A percentile compares a stretch with the other conserved stretches of the same genome.
phyloP scores from a whole-genome alignment of 2,113 vertebrate species.

The Mesoclemmys tuberculata region DNA sequence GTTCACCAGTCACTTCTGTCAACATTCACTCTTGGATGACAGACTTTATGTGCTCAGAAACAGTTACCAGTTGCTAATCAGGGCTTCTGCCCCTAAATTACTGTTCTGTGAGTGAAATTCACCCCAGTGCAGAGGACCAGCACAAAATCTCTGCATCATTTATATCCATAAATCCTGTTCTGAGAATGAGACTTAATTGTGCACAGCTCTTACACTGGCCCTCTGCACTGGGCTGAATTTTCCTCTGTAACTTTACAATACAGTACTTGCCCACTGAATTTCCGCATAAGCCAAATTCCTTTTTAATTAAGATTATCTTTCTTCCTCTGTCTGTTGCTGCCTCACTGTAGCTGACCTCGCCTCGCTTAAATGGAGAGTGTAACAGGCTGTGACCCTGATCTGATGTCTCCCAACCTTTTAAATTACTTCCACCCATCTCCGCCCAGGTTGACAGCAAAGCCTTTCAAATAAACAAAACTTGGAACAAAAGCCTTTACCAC shows the following conservation, averaged over 20 bases:
- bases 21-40: not conserved
- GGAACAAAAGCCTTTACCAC: not conserved
- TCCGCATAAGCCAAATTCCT: not conserved
- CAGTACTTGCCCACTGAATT: not conserved
- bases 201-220: not conserved
- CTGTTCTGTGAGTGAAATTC: slow-evolving; percentile 7
- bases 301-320: not conserved
- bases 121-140: not conserved
- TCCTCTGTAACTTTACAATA: slow-evolving; percentile 3
- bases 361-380: not conserved
- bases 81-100: not conserved
- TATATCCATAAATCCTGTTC: not conserved
- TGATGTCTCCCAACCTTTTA: not conserved
- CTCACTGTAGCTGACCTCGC: not conserved
- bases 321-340: not conserved
- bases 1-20: slow-evolving; percentile 2
- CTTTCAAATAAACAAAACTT: not conserved
- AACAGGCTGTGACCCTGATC: not conserved
- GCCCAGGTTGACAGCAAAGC: not conserved
- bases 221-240: not conserved
- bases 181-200: rapidly evolving
- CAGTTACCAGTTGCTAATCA: not conserved
- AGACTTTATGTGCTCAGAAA: not conserved
- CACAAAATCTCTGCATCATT: not conserved
- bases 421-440: not conserved